Evolutionary conservation across 1,140 invertebrate genomes (phyloP), one percentile per base, ranked within the genome.

Genomic region (Aphis craccivora): DNA sequence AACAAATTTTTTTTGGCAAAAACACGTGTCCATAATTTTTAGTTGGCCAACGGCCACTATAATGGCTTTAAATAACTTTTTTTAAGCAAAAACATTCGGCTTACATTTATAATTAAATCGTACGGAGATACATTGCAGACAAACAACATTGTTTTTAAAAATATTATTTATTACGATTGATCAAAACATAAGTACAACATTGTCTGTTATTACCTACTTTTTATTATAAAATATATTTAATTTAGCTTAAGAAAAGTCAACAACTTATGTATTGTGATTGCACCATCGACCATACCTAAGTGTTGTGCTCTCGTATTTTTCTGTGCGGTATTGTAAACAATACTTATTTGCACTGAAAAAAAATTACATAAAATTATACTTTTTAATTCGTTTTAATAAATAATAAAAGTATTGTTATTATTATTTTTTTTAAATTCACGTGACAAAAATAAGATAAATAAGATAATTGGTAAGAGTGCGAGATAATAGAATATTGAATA

Each of bases 171-270:
- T 76, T 76, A 35, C 30, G 30, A 76, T 76, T 76, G 30, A 76
- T 76, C 60, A 76, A n/a, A 76, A 76, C 60, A 76, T 76, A 76
- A 76, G n/a, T 76, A n/a, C 2, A 76, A 35, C 30, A 67, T 67
- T n/a, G 14, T n/a, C 18, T 67, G 14, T 51, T 51, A 51, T 51
- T 51, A 51, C 14, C 18, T 67, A n/a, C n/a, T n/a, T n/a, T n/a
- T 76, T 76, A 76, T n/a, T 76, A 76, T 76, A 76, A 76, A 76
- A 76, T n/a, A 76, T 76, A 14, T 76, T 76, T n/a, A n/a, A n/a
- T 76, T 76, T 18, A 76, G 60, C 30, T 76, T 76, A 35, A n/a
- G 11, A 76, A 30, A 14, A 67, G 30, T 67, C 60, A 76, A 76
- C 60, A 76, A 76, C 60, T n/a, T 67, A n/a, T 67, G 4, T 67